Evolutionary conservation across 2,888 invertebrate species (phyloP).

Genomic region (Nephrotoma guestfalica): DNA sequence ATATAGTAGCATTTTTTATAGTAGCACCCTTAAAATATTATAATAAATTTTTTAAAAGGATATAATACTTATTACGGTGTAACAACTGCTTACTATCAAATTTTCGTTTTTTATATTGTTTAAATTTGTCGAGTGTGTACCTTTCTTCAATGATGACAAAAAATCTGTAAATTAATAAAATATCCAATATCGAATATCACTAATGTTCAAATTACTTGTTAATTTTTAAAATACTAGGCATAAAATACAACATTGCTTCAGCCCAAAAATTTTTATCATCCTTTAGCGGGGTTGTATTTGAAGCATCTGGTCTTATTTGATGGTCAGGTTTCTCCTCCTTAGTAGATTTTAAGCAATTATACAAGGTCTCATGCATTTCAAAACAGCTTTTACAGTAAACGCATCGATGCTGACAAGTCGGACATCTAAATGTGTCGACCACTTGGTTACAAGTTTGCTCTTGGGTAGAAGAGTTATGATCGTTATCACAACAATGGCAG

Average conservation of each 20-base stretch:
- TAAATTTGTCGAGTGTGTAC: neutral
- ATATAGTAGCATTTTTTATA: neutral
- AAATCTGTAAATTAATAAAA: neutral
- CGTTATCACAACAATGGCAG: neutral
- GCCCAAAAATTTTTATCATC: neutral
- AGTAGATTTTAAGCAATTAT: neutral
- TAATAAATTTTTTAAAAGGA: neutral
- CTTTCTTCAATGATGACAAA: neutral
- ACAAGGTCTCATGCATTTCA: neutral
- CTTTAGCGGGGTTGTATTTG: neutral
- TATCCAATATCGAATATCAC: neutral
- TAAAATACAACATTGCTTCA: neutral
- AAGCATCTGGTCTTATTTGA: neutral
- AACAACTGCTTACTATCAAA: neutral
- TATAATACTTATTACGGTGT: no score
- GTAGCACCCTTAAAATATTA: neutral
- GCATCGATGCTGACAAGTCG: neutral
- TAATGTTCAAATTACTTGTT: neutral
- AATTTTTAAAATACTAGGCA: neutral
- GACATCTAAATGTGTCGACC: neutral
- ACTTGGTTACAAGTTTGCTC: neutral
- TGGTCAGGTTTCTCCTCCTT: neutral
- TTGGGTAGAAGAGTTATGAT: neutral
- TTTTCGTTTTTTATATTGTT: neutral
- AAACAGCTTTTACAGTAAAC: neutral